Base-by-base conservation (phyloP, 2,888 invertebrate species). In the Agrypnus murinus region DNA sequence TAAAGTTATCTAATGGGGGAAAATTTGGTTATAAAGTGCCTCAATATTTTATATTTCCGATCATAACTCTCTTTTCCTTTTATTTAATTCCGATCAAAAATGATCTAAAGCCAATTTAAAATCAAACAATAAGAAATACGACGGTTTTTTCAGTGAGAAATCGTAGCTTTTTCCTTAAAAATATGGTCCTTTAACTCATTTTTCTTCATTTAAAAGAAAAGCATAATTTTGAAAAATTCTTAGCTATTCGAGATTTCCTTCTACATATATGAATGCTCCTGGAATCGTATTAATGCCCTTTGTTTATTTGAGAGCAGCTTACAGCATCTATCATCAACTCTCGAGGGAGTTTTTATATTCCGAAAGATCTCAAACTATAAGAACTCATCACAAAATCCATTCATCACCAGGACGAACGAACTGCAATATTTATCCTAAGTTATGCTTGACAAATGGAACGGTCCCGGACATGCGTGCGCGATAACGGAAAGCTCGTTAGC, bases 391-490 rank as follows among this genome's bases (percentile, higher is more conserved):
- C 73, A 76, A 77, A 77, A 76, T 77, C 76, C 77, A 82, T 81
- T 77, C 78, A 81, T 81, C 81, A 82, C 80, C 78, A 76, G 69
- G 63, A 71, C 67, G 59, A 60, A 71, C 67, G 59, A 58, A 64
- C 65, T 64, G 69, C 75, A 74, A 78, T 78, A 78, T 77, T 77
- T 76, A 78, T 77, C 75, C 75, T 67, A 74, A 74, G 71, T 75
- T 72, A 77, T 76, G 76, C 75, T 79, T 83, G 82, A 83, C 82
- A 83, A 82, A 83, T 82, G 82, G 78, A 80, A 77, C 64, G 78
- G 75, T 79, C 78, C 79, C 77, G 77, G 77, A 78, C 80, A 79
- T 81, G 79, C 80, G 78, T 81, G 77, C 73, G 76, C 73, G 81
- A 82, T 81, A 82, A 80, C 76, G 76, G 74, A 76, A 79, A 80